Evolutionary conservation across 2,113 vertebrate species (phyloP).

Genomic region (Ancistrus triradiatus): DNA sequence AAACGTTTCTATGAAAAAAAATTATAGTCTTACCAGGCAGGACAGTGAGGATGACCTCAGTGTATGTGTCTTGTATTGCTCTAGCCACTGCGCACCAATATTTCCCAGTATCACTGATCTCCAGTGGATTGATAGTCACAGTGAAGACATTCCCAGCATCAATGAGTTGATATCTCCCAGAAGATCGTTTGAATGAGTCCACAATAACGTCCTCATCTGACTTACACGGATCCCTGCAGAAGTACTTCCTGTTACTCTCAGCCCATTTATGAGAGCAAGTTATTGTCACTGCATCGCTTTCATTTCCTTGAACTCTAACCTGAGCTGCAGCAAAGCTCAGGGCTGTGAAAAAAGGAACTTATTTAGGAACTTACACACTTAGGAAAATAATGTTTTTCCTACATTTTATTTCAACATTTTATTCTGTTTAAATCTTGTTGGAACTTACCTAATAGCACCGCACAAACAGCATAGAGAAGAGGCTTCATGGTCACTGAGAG

Average conservation of each 20-base stretch:
- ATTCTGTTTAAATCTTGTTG: too few species aligned
- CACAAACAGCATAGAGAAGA: neutral
- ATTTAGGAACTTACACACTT: neutral
- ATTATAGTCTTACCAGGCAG: constrained; percentile 2
- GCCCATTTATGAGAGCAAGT: neutral
- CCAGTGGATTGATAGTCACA: constrained; percentile 12
- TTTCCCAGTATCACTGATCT: constrained; percentile 14
- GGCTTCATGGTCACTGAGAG: neutral
- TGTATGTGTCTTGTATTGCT: neutral
- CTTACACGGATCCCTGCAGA: constrained; percentile 2
- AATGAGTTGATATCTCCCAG: neutral
- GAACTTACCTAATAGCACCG: constrained; percentile 2
- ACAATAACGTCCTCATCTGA: neutral
- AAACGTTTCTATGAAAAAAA: neutral
- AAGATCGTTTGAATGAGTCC: neutral
- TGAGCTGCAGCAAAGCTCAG: neutral
- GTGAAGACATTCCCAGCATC: constrained; percentile 9
- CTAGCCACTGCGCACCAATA: constrained; percentile 23
- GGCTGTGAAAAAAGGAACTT: neutral
- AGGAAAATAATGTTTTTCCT: too few species aligned
- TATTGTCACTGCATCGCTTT: neutral
- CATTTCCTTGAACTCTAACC: neutral
- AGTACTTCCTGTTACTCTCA: neutral
- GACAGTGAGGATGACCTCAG: constrained; percentile 8
- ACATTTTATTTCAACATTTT: neutral